phyloP scores from a whole-genome alignment of 2,113 vertebrate species.

The Charadrius vociferus region DNA sequence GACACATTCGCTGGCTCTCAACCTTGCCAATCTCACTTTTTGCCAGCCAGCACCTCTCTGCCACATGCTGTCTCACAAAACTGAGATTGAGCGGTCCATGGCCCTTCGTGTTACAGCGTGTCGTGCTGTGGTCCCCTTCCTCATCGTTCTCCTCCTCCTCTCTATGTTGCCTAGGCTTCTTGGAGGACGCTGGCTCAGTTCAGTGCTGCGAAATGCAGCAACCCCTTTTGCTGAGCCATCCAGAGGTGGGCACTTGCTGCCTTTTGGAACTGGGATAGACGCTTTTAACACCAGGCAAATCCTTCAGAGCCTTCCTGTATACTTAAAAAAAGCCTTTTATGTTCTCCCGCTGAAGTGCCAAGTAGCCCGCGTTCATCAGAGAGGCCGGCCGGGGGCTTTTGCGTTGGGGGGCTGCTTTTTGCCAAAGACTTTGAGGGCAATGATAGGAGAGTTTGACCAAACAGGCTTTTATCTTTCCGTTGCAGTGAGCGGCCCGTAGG shows the following conservation, averaged over 20 bases:
- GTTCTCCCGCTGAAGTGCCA: not conserved
- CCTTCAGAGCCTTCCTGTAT: not conserved
- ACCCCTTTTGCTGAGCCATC: not conserved
- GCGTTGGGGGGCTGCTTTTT: not conserved
- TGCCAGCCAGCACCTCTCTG: not conserved
- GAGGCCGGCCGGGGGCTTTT: accelerated
- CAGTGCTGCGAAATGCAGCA: accelerated
- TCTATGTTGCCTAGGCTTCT: not conserved
- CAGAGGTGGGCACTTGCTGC: not conserved
- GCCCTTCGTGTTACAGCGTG: not conserved
- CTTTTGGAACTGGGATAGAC: not conserved
- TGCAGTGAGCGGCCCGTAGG: not conserved
- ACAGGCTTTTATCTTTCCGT: not conserved
- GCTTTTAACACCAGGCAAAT: not conserved
- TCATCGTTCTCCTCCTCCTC: not conserved
- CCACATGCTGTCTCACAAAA: accelerated
- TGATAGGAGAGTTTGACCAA: not conserved
- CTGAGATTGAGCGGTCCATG: not conserved
- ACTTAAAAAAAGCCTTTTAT: not conserved
- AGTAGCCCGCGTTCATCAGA: not conserved
- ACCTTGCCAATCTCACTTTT: not conserved
- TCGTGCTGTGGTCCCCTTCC: not conserved
- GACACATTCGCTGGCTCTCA: accelerated
- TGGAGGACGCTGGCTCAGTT: not conserved
- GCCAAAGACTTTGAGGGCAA: not conserved